Evolutionary conservation across 2,888 invertebrate genomes (phyloP), one percentile per base, ranked within the genome.

Genomic region (Scaptodrosophila latifasciaeformis): DNA sequence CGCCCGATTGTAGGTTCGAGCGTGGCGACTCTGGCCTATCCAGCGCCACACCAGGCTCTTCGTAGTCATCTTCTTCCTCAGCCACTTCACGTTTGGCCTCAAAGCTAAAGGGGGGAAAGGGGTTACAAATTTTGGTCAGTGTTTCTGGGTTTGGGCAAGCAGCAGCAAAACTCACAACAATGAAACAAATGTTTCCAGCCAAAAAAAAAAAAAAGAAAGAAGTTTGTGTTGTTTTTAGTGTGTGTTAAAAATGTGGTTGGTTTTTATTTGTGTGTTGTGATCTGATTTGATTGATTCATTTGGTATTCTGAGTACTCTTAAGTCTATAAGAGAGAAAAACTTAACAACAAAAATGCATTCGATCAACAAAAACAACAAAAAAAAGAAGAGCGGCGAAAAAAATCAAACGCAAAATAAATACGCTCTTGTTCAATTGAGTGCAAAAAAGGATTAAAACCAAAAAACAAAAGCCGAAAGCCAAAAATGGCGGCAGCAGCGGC

Each of bases 1-100:
- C 92, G 6, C 92, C 93, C 15, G 93, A 93, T 59, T 92, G 90
- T 42, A 94, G 86, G 49, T 94, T 86, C 75, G 91, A 89, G 70
- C 90, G 90, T 44, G 89, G 88, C 2, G 61, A 82, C 49, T 84
- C 86, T 39, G 78, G 82, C 24, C 78, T 70, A 9, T 80, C 82
- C 29, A 71, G 51, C 30, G 78, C 79, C 12, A 70, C 54, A 9
- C 81, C 85, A 5, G 87, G 82, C 55, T 90, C 90, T 72, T 90
- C 90, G 62, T 90, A 88, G 52, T 89, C 84, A 39, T 83, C 84
- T 44, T 84, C 82, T 61, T 82, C 75, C 62, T 49, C 7, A 40
- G 49, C 19, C 15, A n/a, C n/a, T n/a, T 19, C 69, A n/a, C 13
- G 10, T 13, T 34, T 12, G 12, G 27, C 17, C 40, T 10, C 40